Evolutionary conservation across 2,113 vertebrate species (phyloP).

Genomic region (Alouatta palliata): DNA sequence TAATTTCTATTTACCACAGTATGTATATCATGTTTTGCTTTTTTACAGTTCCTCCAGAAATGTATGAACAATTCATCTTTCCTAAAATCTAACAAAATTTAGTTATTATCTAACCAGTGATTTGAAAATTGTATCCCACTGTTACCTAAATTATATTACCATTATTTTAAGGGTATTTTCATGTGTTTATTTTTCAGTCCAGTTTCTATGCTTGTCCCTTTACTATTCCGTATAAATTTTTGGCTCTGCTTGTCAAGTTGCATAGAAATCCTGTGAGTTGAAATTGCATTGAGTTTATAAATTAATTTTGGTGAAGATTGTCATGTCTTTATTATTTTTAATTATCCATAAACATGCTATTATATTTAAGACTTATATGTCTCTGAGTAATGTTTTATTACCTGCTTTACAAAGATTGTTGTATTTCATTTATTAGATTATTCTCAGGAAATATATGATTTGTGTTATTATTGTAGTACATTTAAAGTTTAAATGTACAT

Average conservation of each 20-base stretch:
- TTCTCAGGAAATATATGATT: not conserved
- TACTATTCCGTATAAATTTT: not conserved
- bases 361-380: not conserved
- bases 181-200: not conserved
- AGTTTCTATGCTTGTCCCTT: not conserved
- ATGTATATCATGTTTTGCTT: not conserved
- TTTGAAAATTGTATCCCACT: not conserved
- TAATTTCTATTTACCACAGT: not conserved
- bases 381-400: not conserved
- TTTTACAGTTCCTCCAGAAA: not conserved
- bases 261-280: not conserved
- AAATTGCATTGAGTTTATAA: constrained; percentile 8
- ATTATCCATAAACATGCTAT: not conserved
- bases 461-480: not conserved
- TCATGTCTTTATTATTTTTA: not conserved
- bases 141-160: constrained; percentile 8
- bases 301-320: not conserved
- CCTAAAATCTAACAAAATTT: not conserved
- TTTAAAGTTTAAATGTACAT: too few species aligned
- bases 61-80: not conserved
- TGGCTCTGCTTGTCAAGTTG: not conserved
- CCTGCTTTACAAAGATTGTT: not conserved
- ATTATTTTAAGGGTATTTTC: not conserved
- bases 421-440: not conserved
- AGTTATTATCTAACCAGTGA: not conserved